Evolutionary conservation across 53 echinoderm and acorn worm species (phyloP).

Genomic region (Hippasteria phrygiana): DNA sequence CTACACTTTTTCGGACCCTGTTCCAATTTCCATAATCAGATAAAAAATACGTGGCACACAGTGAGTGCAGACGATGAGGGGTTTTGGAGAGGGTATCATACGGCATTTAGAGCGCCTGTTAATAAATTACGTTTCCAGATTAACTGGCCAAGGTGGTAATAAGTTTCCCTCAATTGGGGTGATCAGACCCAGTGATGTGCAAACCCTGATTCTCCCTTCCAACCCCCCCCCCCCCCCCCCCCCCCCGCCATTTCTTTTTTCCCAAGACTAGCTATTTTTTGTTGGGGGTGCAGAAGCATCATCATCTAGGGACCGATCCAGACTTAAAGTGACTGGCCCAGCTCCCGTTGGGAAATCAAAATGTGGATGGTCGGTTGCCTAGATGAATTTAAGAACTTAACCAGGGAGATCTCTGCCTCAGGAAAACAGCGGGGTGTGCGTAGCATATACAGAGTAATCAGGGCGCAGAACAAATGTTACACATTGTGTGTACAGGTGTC

Average conservation of each 20-base stretch:
- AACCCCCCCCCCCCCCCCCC: background rate
- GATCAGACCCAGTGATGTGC: constrained; percentile 39
- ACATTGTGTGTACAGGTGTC: constrained; percentile 17
- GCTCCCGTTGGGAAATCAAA: constrained; percentile 15
- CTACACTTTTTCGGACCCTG: constrained; percentile 44
- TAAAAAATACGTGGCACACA: background rate
- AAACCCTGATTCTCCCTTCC: background rate
- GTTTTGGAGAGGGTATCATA: constrained; percentile 22
- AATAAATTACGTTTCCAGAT: constrained; percentile 56
- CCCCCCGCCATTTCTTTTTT: background rate
- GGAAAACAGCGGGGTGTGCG: background rate
- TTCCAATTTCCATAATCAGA: constrained; percentile 48
- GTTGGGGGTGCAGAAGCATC: background rate
- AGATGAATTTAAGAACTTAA: constrained; percentile 42
- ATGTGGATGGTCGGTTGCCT: background rate
- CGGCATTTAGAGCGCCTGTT: constrained; percentile 8
- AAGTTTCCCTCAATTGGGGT: constrained; percentile 14
- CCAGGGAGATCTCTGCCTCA: background rate
- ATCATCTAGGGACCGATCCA: background rate
- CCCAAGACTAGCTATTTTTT: background rate
- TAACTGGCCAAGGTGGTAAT: constrained; percentile 37
- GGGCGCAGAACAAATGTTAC: background rate
- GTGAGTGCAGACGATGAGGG: background rate
- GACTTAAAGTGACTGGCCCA: background rate
- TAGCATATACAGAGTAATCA: background rate